These are phyloP conservation scores for Oreotrochilus melanogaster DNA, from an alignment of 2,113 vertebrate species.

Conservation along the genomic window DNA sequence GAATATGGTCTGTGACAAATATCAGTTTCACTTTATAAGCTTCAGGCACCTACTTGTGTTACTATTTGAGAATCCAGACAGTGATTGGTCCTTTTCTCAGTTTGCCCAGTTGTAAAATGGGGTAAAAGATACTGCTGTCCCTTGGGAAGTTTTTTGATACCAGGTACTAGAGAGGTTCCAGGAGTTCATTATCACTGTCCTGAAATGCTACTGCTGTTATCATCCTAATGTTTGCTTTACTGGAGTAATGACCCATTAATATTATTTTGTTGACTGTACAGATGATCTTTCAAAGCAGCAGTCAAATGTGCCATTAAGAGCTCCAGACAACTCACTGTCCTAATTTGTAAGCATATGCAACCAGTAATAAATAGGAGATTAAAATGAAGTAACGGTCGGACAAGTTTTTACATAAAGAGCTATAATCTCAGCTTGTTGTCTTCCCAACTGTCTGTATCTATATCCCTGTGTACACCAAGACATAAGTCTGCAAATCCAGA, in stretches of 20 bases:
- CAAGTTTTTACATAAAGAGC: constrained; percentile 22
- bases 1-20: neutral
- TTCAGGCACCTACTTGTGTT: neutral
- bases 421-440: neutral
- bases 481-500: neutral
- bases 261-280: constrained; percentile 58
- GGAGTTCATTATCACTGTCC: constrained; percentile 7
- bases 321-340: constrained; percentile 30
- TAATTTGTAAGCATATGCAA: constrained; percentile 59
- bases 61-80: neutral
- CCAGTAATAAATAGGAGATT: constrained; percentile 46
- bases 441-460: neutral
- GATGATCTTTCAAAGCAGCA: constrained; percentile 60
- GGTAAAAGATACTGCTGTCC: neutral
- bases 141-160: neutral
- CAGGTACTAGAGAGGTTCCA: neutral
- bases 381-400: constrained; percentile 15
- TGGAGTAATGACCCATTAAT: constrained; percentile 58
- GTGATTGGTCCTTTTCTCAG: neutral
- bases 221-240: constrained; percentile 2
- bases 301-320: constrained; percentile 54
- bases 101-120: neutral
- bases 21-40: neutral
- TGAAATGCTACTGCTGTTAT: neutral
- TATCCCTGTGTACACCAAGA: neutral